Base-by-base conservation (phyloP, 2,797 vertebrate genomes). In the Glossophaga mutica region DNA sequence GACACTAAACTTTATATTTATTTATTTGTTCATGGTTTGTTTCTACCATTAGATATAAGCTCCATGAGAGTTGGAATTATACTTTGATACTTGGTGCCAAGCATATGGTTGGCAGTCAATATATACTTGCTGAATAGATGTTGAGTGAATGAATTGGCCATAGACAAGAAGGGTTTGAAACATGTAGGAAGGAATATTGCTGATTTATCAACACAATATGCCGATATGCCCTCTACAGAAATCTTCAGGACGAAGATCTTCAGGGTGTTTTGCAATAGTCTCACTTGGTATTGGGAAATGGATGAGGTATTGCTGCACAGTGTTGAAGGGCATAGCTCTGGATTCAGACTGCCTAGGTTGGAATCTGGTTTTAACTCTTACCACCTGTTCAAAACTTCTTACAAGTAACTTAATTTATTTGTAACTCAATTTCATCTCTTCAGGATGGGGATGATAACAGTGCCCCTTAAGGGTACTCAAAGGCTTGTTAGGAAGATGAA, bases 311-410 rank as follows among this genome's bases (percentile, higher is more conserved):
- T n/a, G 52, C 6, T 15, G 37, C 74, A 85, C 12, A 71, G 26
- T 39, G 48, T 44, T 76, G 76, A 96, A 86, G 50, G 29, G 21
- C 12, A 19, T 46, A 21, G 42, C 19, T 68, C 44, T 90, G 82
- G 59, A 77, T 70, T 96, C 59, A 70, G 59, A 76, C 1, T 44
- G 37, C 50, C 67, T 86, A 42, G 34, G 24, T 44, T 68, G 46
- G 34, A 92, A 37, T 42, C 67, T 84, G 55, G 67, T 94, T 92
- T 96, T 88, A 86, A 90, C 15, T 82, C 15, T 52, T 76, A 90
- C 18, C 34, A 86, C 62, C 37, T 90, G 22, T 52, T 92, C 59
- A 86, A 77, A 74, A 77, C 90, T 68, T 90, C 52, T 86, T 82
- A 52, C 68, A 90, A 65, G 16, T 76, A 86, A 52, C 21, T 92